Base-by-base conservation (phyloP, 1,140 invertebrate species). In the Adelges cooleyi region DNA sequence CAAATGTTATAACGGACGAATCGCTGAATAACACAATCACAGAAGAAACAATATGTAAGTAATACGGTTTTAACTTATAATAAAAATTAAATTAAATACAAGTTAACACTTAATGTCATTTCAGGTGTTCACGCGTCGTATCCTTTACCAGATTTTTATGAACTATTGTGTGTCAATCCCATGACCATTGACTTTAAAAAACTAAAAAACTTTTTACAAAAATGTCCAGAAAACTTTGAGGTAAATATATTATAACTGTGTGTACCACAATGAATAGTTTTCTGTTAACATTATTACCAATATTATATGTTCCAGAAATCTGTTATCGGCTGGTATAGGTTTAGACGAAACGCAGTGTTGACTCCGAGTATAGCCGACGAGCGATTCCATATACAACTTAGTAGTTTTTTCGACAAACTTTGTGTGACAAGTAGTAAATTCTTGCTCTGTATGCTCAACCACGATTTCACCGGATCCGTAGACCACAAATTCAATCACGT, bases 41-140 rank as follows among this genome's bases (percentile, higher is more conserved):
- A 8, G 56, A 62, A 48, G 56, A 62, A 18, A 62, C 56, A 48
- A 48, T 62, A 46, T 62, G 56, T 62, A 62, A 48, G 10, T n/a
- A 44, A 8, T 25, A 44, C 10, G 27, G n/a, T 44, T 1, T 13
- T 44, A 11, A 27, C 17, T 42, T n/a, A n/a, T n/a, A n/a, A 44
- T 1, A 13, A 18, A 42, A 27, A 22, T n/a, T 53, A 18, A 18
- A 13, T 54, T 33, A 33, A 33, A 33, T 6, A 33, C n/a, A n/a
- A 6, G 29, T 33, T 33, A 33, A n/a, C 33, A 62, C 29, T 62
- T 59, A 6, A 18, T 33, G 20, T 46, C 46, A 1, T 27, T 62
- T 22, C 6, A 62, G 56, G 56, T 62, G 17, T 62, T n/a, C 56
- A 62, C 22, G 42, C 56, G 27, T 62, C 56, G 15, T 62, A 48